Conservation (phyloP, 2,113 vertebrate species). For the Microcebus tavaratra region DNA sequence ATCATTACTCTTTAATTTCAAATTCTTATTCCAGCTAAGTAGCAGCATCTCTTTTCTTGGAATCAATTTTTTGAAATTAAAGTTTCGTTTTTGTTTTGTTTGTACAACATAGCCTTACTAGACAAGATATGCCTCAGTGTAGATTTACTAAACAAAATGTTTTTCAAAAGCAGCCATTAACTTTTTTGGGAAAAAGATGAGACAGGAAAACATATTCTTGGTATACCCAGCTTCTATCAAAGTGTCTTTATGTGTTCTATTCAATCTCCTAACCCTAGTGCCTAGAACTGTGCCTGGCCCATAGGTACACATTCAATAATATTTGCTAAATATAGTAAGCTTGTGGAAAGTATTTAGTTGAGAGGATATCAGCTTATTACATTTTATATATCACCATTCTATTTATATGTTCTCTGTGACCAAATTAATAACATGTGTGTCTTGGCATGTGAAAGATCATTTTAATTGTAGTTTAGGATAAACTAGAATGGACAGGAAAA, state of each 20-base stretch:
- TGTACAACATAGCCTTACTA: background rate
- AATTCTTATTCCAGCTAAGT: background rate
- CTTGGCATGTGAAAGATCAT: background rate
- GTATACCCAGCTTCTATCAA: background rate
- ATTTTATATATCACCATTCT: background rate
- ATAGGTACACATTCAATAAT: background rate
- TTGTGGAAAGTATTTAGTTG: conserved; percentile 25
- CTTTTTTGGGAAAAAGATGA: background rate
- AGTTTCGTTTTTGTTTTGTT: conserved; percentile 18
- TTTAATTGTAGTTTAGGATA: background rate
- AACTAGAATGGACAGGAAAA: too few species aligned
- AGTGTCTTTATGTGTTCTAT: background rate
- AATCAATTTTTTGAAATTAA: conserved; percentile 26
- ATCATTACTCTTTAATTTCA: conserved; percentile 29
- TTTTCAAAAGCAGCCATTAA: background rate
- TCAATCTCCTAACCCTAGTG: background rate
- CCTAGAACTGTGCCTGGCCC: background rate
- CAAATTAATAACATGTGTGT: background rate
- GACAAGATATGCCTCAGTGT: background rate
- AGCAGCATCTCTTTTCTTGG: background rate
- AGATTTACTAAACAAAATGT: background rate
- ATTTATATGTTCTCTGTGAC: conserved; percentile 1
- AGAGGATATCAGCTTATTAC: background rate
- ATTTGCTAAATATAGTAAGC: background rate
- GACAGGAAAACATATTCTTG: background rate